These are phyloP conservation scores for Melanostoma scalare DNA, from an alignment of 2,888 invertebrate species.

Conservation along the genomic window DNA sequence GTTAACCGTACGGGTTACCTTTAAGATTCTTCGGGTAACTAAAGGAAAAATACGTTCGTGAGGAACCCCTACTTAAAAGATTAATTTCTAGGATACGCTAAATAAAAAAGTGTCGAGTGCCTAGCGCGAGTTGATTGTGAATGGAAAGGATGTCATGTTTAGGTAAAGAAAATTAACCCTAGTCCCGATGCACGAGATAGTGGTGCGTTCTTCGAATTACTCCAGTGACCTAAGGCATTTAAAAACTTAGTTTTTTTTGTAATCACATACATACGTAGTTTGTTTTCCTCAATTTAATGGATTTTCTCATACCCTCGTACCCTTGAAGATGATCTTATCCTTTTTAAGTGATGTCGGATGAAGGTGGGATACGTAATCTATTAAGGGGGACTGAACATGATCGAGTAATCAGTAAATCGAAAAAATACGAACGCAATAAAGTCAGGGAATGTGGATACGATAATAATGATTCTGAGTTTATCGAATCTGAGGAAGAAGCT, in stretches of 20 bases:
- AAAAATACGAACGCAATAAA: neutral
- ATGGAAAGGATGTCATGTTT: constrained; percentile 3
- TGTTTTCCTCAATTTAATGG: constrained; percentile 23
- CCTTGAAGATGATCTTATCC: constrained; percentile 12
- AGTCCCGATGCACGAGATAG: constrained; percentile 16
- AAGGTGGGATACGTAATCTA: constrained; percentile 2
- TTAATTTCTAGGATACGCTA: constrained; percentile 38
- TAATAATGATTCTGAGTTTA: neutral
- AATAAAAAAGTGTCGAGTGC: constrained; percentile 65
- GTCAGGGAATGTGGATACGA: neutral
- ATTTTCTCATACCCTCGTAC: neutral
- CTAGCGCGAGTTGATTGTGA: constrained; percentile 58
- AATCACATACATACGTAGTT: neutral
- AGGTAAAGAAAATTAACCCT: constrained; percentile 41
- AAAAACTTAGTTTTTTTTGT: constrained; percentile 35
- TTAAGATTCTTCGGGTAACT: constrained; percentile 21
- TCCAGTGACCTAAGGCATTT: constrained; percentile 38
- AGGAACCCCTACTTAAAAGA: constrained; percentile 55
- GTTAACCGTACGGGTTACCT: constrained; percentile 51
- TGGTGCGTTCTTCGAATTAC: constrained; percentile 22
- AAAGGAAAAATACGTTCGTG: neutral
- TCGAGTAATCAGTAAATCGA: constrained; percentile 36
- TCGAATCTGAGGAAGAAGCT: no score
- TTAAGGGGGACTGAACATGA: constrained; percentile 24
- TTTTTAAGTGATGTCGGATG: constrained; percentile 1